A percentile compares a stretch with the other conserved stretches of the same genome.
Conservation (phyloP, 2,888 invertebrate species). For the Eumerus sabulonum region DNA sequence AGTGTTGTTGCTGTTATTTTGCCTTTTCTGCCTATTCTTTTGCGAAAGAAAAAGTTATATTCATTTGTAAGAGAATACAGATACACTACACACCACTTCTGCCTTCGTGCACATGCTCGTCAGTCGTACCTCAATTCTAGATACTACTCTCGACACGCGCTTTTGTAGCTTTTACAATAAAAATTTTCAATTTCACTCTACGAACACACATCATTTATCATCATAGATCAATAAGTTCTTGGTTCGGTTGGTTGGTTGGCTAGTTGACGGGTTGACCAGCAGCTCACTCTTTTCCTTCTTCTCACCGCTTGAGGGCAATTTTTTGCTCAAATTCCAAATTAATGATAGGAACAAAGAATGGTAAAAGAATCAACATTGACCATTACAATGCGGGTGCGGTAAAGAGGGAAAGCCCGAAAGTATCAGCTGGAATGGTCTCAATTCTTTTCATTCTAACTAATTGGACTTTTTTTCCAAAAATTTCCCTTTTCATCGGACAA, state of each 20-base stretch:
- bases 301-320: slow-evolving; percentile 3
- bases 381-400: too few species aligned
- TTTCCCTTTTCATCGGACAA: slow-evolving; percentile 32
- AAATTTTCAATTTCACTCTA: slow-evolving; percentile 16
- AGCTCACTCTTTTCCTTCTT: background rate
- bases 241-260: background rate
- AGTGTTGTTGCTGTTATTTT: slow-evolving; percentile 23
- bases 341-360: too few species aligned
- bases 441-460: too few species aligned
- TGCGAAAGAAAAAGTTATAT: slow-evolving; percentile 31
- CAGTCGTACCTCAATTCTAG: slow-evolving; percentile 1
- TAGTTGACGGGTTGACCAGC: too few species aligned
- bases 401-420: too few species aligned
- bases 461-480: slow-evolving; percentile 17
- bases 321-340: background rate
- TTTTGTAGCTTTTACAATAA: slow-evolving; percentile 4
- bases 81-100: slow-evolving; percentile 11
- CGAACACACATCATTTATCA: slow-evolving; percentile 42
- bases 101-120: slow-evolving; percentile 33
- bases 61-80: slow-evolving; percentile 15
- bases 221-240: slow-evolving; percentile 6
- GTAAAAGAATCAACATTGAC: too few species aligned
- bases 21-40: slow-evolving; percentile 40
- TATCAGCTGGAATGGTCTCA: too few species aligned
- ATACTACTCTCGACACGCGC: slow-evolving; percentile 10